These are phyloP conservation scores for Labeo calbasu DNA, from an alignment of 2,797 vertebrate genomes.

Conservation along the genomic window DNA sequence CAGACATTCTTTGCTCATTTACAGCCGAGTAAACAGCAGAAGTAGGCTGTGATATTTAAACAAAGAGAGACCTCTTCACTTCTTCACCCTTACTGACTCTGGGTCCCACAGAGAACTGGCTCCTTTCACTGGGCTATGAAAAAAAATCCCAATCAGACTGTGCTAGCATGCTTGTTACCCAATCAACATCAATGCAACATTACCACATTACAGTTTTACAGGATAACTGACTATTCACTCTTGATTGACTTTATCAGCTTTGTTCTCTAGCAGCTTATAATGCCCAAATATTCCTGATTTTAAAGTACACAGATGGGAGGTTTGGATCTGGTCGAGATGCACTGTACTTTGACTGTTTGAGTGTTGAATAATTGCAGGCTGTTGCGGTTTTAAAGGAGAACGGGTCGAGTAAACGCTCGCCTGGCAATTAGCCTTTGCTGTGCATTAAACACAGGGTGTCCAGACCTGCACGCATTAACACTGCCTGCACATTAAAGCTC, in stretches of 20 bases:
- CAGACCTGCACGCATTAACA: slow-evolving; percentile 47
- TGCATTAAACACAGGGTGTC: slow-evolving; percentile 43
- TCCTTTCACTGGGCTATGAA: not conserved
- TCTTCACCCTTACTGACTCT: slow-evolving; percentile 1
- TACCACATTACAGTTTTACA: not conserved
- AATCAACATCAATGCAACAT: not conserved
- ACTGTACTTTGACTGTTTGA: slow-evolving; percentile 40
- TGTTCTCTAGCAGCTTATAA: not conserved
- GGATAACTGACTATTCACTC: not conserved
- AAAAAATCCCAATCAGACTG: not conserved
- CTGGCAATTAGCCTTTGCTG: slow-evolving; percentile 55
- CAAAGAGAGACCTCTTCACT: slow-evolving; percentile 34
- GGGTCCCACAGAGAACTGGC: not conserved
- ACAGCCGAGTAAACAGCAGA: slow-evolving; percentile 32
- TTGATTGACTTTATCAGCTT: slow-evolving; percentile 5
- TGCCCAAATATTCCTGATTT: not conserved
- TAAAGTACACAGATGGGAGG: slow-evolving; percentile 30
- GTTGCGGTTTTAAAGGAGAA: slow-evolving; percentile 51
- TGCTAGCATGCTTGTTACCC: not conserved
- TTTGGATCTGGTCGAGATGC: slow-evolving; percentile 10
- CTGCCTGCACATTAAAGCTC: not conserved
- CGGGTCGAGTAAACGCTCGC: slow-evolving; percentile 10
- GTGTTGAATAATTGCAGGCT: slow-evolving; percentile 58
- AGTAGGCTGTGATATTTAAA: slow-evolving; percentile 49
- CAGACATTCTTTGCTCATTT: slow-evolving; percentile 36